phyloP scores from a whole-genome alignment of 2,888 invertebrate genomes.

The Agonopterix heracliana region DNA sequence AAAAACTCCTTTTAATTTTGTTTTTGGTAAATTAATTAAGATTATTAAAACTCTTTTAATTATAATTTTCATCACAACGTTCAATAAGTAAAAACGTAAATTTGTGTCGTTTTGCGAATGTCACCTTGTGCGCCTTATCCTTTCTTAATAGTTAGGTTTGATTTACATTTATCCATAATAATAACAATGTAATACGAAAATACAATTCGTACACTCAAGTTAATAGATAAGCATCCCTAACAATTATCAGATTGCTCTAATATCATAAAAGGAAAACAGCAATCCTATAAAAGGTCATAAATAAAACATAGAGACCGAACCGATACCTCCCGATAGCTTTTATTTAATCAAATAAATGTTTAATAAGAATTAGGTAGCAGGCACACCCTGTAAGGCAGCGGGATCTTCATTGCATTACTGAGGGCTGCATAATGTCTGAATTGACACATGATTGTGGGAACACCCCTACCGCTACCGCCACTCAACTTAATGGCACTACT shows the following conservation, averaged over 20 bases:
- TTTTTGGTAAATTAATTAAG: too few relatives aligned
- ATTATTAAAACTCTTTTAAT: too few relatives aligned
- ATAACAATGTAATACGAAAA: too few relatives aligned
- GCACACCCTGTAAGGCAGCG: constrained; percentile 38
- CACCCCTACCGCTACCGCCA: neutral
- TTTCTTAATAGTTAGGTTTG: too few relatives aligned
- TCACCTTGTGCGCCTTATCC: too few relatives aligned
- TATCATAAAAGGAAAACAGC: constrained; percentile 39
- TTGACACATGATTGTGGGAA: constrained; percentile 28
- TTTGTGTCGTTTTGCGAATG: too few relatives aligned
- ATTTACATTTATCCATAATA: too few relatives aligned
- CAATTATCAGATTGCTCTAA: constrained; percentile 28
- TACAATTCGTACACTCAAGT: neutral
- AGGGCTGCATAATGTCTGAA: constrained; percentile 61
- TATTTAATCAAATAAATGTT: constrained; percentile 74
- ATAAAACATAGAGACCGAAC: constrained; percentile 63
- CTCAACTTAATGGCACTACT: neutral
- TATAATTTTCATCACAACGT: too few relatives aligned
- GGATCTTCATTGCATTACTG: constrained; percentile 57
- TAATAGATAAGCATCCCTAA: constrained; percentile 6
- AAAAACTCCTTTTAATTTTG: too few relatives aligned
- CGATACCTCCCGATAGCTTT: constrained; percentile 62
- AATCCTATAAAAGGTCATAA: constrained; percentile 67
- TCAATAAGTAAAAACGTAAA: too few relatives aligned
- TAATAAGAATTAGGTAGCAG: constrained; percentile 72